Conservation (phyloP, 2,797 vertebrate genomes). For the Myripristis jacobus region DNA sequence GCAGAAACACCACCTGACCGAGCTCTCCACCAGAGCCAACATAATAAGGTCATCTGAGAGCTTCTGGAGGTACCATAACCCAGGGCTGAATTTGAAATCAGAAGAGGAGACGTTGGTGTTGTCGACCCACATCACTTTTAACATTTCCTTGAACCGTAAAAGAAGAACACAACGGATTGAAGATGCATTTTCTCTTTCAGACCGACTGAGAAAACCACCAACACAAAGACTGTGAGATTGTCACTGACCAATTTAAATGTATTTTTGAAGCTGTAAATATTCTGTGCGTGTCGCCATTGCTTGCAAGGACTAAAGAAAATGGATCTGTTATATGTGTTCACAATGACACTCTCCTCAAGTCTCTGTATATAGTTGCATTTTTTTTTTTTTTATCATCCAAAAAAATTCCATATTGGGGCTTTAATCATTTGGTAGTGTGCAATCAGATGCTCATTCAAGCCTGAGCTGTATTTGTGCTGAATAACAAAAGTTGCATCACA, state of each 20-base stretch:
- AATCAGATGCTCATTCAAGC: conserved; percentile 8
- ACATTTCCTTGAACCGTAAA: neutral
- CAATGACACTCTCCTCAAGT: too few species aligned
- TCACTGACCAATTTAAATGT: too few species aligned
- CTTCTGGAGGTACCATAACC: neutral
- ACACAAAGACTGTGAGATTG: too few species aligned
- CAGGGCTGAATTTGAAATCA: neutral
- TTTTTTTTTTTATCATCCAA: conserved; percentile 11
- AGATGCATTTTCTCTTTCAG: too few species aligned
- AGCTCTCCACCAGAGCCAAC: too few species aligned
- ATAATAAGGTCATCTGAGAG: neutral
- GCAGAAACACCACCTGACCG: neutral
- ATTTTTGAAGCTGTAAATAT: too few species aligned
- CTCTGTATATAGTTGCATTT: too few species aligned
- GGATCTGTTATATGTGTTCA: too few species aligned
- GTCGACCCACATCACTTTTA: too few species aligned
- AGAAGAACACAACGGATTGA: too few species aligned
- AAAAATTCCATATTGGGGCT: neutral
- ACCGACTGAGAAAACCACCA: too few species aligned
- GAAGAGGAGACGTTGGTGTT: neutral
- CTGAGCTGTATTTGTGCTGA: conserved; percentile 1
- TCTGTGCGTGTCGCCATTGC: neutral
- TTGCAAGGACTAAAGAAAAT: neutral
- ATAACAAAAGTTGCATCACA: conserved; percentile 33
- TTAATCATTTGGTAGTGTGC: conserved; percentile 9